Conservation (phyloP, 1,140 invertebrate genomes). For the Laupala kohalensis region DNA sequence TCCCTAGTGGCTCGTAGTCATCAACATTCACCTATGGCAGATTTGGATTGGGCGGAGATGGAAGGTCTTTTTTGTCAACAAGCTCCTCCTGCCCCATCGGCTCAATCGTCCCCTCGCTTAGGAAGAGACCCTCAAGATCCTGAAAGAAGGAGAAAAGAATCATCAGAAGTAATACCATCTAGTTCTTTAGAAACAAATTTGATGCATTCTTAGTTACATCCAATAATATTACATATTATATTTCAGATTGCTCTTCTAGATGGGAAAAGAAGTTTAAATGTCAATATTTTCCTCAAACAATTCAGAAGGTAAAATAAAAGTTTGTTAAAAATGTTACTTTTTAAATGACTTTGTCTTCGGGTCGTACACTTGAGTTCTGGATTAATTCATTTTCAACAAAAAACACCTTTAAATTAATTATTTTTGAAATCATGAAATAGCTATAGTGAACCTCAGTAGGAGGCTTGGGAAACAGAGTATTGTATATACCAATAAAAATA, state of each 20-base stretch:
- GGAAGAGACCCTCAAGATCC: constrained; percentile 17
- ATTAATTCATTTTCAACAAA: no score
- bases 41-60: constrained; percentile 82
- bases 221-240: no score
- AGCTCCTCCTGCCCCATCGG: constrained; percentile 38
- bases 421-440: no score
- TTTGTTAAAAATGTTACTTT: no score
- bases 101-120: constrained; percentile 9
- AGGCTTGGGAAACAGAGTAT: no score
- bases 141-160: constrained; percentile 50
- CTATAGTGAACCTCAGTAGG: no score
- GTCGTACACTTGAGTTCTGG: no score
- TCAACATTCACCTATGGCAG: constrained; percentile 61
- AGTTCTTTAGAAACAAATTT: no score
- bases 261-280: constrained; percentile 89
- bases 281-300: constrained; percentile 98
- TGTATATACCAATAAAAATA: no score
- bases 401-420: no score
- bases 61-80: constrained; percentile 86
- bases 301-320: constrained; percentile 57
- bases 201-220: no score
- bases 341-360: no score
- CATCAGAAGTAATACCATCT: constrained; percentile 37
- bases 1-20: constrained; percentile 73
- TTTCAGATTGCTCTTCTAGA: constrained; percentile 75